These are phyloP conservation scores for Candidula unifasciata DNA, from an alignment of 2,888 invertebrate genomes.

Conservation along the genomic window DNA sequence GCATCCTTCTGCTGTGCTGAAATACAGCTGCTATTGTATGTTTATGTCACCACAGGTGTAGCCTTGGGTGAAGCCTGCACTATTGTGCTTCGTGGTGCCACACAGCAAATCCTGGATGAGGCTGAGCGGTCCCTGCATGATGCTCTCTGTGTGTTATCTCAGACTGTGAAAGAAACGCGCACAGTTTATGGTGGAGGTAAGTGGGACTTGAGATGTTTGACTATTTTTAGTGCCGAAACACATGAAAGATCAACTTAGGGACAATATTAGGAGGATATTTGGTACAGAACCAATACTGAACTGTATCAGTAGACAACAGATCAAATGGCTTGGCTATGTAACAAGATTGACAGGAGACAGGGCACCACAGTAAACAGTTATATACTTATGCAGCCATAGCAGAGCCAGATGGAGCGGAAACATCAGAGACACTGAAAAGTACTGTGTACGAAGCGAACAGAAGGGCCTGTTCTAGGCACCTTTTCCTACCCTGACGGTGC, in stretches of 20 bases:
- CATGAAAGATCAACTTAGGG: neutral
- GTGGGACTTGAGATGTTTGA: conserved; percentile 51
- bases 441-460: no score
- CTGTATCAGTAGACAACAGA: no score
- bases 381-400: no score
- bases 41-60: conserved; percentile 81
- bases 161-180: conserved; percentile 94
- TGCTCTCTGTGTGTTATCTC: conserved; percentile 96
- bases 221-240: neutral
- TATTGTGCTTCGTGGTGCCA: conserved; percentile 96
- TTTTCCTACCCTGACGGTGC: no score
- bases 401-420: no score
- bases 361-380: neutral
- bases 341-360: neutral
- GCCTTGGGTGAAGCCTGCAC: conserved; percentile 97
- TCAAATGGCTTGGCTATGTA: no score
- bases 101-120: conserved; percentile 98
- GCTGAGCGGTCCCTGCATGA: conserved; percentile 99
- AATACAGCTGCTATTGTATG: no score
- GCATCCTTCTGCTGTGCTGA: neutral
- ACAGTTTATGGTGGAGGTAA: conserved; percentile 93
- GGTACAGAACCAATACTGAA: neutral
- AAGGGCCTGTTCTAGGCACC: no score
- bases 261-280: neutral
- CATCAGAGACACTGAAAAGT: no score